A percentile compares a stretch with the other conserved stretches of the same genome.
Evolutionary conservation across 2,113 vertebrate species (phyloP).

Genomic region (Hyaena hyaena): DNA sequence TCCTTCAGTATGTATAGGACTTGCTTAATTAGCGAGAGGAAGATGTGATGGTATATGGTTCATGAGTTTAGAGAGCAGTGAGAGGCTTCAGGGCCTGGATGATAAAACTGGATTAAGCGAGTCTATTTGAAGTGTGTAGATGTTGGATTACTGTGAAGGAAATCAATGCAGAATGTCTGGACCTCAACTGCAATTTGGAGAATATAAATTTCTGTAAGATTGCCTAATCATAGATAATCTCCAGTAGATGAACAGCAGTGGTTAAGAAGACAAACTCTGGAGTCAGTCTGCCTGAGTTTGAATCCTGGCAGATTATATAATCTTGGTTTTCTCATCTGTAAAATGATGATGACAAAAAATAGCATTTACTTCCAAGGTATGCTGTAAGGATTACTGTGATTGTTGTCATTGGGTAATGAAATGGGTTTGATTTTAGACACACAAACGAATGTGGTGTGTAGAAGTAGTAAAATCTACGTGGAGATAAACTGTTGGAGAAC

Average conservation of each 20-base stretch:
- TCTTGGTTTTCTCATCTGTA: constrained; percentile 24
- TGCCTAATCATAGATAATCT: not conserved
- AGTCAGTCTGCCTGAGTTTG: not conserved
- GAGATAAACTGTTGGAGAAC: not conserved
- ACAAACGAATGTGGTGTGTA: not conserved
- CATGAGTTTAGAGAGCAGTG: constrained; percentile 4
- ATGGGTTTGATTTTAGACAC: not conserved
- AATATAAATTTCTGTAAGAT: not conserved
- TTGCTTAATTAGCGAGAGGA: constrained; percentile 4
- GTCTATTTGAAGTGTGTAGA: not conserved
- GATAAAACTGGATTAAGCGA: constrained; percentile 4
- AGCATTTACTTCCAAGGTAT: not conserved
- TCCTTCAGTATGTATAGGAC: not conserved
- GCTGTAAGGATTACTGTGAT: not conserved
- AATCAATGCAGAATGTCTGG: not conserved
- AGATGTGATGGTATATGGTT: not conserved
- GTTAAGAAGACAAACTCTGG: not conserved
- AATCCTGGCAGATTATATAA: not conserved
- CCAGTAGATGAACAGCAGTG: not conserved
- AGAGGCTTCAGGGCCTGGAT: not conserved
- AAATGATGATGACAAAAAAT: constrained; percentile 3
- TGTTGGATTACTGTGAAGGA: not conserved
- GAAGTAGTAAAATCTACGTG: not conserved
- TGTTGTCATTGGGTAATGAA: not conserved
- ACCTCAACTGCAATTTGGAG: not conserved